Evolutionary conservation across 23 tunicate genomes (phyloP), one percentile per base, ranked within the genome.

Genomic region (Oikopleura dioica): DNA sequence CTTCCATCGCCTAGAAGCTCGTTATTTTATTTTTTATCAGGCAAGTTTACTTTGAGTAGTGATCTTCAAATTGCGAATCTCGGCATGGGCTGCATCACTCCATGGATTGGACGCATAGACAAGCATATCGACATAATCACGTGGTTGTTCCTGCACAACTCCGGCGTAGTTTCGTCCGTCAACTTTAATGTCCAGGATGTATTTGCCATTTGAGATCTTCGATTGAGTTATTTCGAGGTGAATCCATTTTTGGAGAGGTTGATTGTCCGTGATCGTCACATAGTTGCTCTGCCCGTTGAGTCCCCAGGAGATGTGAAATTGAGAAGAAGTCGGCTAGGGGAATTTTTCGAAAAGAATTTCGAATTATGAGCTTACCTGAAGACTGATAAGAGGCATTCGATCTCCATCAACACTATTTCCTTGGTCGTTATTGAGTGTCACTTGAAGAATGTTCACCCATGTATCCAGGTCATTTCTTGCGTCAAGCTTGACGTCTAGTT

Each of bases 331-430:
- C n/a, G n/a, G n/a, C n/a, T n/a, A n/a, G n/a, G n/a, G n/a, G n/a
- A n/a, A n/a, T n/a, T n/a, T n/a, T n/a, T n/a, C n/a, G n/a, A n/a
- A n/a, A n/a, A n/a, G n/a, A n/a, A n/a, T n/a, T n/a, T n/a, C n/a
- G n/a, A n/a, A n/a, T n/a, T 63, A 12, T 63, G 16, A 23, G 33
- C 72, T 31, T 16, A 31, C 30, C 30, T 63, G 26, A 4, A 63
- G 26, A 63, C 72, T 63, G 72, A 63, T 63, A 28, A 63, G 72
- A 21, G 72, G 72, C 72, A 63, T 63, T 12, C 72, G 72, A 63
- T 63, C 72, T 63, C 72, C 72, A 2, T 23, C 72, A 63, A 23
- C 30, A 4, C 72, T 31, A 28, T 63, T 12, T n/a, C n/a, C n/a
- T 2, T 63, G 16, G 33, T 63, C 72, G 2, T 31, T 31, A 16